These are phyloP conservation scores for Oryctes rhinoceros DNA, from an alignment of 1,140 invertebrate species.

Conservation along the genomic window DNA sequence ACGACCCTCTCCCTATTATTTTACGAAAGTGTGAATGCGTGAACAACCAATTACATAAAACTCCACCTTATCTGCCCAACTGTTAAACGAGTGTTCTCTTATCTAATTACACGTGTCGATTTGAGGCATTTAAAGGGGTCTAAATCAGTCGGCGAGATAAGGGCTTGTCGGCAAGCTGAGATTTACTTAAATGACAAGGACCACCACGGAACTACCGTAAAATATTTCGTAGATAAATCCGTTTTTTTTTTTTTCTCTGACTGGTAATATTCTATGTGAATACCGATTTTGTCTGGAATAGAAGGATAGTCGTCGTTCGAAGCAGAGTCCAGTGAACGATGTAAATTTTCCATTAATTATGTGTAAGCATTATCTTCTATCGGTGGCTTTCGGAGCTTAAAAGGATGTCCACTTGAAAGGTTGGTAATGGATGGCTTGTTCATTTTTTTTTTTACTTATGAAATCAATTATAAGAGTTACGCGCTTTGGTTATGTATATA, in stretches of 20 bases:
- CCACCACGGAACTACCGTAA: slow-evolving; percentile 35
- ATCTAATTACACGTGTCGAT: slow-evolving; percentile 36
- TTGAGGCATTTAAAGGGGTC: slow-evolving; percentile 24
- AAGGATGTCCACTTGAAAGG: too few species aligned
- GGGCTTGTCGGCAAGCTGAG: slow-evolving; percentile 7
- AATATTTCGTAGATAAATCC: slow-evolving; percentile 33
- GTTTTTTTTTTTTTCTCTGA: not conserved
- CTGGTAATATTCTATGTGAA: slow-evolving; percentile 4
- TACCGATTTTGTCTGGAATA: not conserved
- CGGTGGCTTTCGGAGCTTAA: too few species aligned
- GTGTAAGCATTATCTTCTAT: too few species aligned
- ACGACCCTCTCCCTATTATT: not conserved
- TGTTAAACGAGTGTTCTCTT: slow-evolving; percentile 29
- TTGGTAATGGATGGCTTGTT: too few species aligned
- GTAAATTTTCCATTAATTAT: too few species aligned
- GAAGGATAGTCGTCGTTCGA: too few species aligned
- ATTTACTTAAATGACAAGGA: slow-evolving; percentile 32
- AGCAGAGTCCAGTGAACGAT: too few species aligned
- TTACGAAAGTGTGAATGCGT: slow-evolving; percentile 10
- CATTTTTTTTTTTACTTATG: too few species aligned
- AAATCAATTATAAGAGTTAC: too few species aligned
- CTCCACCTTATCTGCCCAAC: not conserved
- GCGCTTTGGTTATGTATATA: too few species aligned
- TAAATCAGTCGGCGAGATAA: slow-evolving; percentile 23
- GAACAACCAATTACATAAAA: slow-evolving; percentile 34